These are phyloP conservation scores for Leuciscus idus DNA, from an alignment of 2,113 vertebrate genomes.

Conservation along the genomic window DNA sequence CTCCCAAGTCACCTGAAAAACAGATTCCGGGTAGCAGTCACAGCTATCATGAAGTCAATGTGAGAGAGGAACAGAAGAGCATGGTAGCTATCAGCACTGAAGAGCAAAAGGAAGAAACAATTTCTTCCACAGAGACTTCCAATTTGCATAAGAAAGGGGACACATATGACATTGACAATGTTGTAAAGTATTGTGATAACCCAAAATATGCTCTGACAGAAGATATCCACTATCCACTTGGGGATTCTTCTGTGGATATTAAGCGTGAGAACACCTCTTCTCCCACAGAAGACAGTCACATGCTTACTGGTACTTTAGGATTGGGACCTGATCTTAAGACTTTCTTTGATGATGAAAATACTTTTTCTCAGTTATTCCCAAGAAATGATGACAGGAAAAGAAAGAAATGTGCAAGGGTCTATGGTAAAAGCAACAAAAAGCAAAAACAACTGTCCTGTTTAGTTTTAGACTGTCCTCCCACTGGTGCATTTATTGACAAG, in stretches of 20 bases:
- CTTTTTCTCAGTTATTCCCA: conserved; percentile 89
- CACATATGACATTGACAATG: conserved; percentile 39
- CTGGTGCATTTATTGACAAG: conserved; percentile 62
- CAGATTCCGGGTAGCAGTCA: conserved; percentile 52
- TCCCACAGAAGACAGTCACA: conserved; percentile 56
- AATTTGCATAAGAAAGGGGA: conserved; percentile 23
- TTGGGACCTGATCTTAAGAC: conserved; percentile 72
- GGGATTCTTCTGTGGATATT: conserved; percentile 66
- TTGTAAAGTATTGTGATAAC: conserved; percentile 34
- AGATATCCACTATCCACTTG: conserved; percentile 58
- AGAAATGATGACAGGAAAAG: conserved; percentile 80
- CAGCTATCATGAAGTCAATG: conserved; percentile 54
- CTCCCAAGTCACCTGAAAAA: conserved; percentile 55
- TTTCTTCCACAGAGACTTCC: conserved; percentile 14
- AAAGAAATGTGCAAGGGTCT: conserved; percentile 87
- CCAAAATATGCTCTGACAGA: conserved; percentile 51
- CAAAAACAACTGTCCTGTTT: conserved; percentile 64
- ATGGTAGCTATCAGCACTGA: conserved; percentile 40
- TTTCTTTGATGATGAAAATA: conserved; percentile 84
- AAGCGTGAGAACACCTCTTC: conserved; percentile 69
- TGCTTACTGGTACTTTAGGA: conserved; percentile 47
- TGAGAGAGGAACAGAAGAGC: conserved; percentile 41
- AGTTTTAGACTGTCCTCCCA: conserved; percentile 54
- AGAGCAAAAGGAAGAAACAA: conserved; percentile 42
- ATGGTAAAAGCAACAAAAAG: conserved; percentile 86